Percentiles rank a stretch among this genome's conserved stretches.
These are phyloP conservation scores for Drusus annulatus DNA, from an alignment of 1,140 invertebrate species.

Conservation along the genomic window DNA sequence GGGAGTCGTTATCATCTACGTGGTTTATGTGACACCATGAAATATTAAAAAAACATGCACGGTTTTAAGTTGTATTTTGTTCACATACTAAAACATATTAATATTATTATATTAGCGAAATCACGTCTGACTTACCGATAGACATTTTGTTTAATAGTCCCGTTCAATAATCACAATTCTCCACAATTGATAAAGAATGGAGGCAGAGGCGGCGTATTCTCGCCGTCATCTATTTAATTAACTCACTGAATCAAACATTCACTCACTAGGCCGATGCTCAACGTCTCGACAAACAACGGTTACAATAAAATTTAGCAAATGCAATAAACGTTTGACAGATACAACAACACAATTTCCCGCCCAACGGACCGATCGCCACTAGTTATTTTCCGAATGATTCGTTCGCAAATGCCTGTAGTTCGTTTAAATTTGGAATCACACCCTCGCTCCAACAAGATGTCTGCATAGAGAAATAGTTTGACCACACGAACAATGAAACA, in stretches of 20 bases:
- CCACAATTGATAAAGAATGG: constrained; percentile 44
- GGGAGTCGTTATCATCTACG: background rate
- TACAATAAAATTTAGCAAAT: background rate
- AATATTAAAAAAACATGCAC: constrained; percentile 5
- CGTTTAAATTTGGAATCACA: constrained; percentile 46
- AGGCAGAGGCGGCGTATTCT: background rate
- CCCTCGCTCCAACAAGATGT: constrained; percentile 42
- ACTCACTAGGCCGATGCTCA: constrained; percentile 1
- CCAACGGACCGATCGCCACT: constrained; percentile 18
- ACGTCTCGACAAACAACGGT: background rate
- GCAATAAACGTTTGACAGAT: constrained; percentile 17
- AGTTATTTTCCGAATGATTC: constrained; percentile 42
- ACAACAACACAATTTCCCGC: constrained; percentile 23
- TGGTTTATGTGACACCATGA: background rate
- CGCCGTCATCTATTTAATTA: constrained; percentile 42
- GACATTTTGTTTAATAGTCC: constrained; percentile 47
- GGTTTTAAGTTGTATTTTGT: no score
- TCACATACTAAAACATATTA: background rate
- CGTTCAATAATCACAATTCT: constrained; percentile 35
- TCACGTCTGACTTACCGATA: constrained; percentile 50
- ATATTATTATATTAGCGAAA: constrained; percentile 2
- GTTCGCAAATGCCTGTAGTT: constrained; percentile 12
- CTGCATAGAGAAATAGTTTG: constrained; percentile 30
- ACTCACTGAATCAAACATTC: constrained; percentile 38
- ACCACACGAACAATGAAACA: background rate